Evolutionary conservation across 2,888 invertebrate genomes (phyloP).

Genomic region (Drosophila hamatofila): DNA sequence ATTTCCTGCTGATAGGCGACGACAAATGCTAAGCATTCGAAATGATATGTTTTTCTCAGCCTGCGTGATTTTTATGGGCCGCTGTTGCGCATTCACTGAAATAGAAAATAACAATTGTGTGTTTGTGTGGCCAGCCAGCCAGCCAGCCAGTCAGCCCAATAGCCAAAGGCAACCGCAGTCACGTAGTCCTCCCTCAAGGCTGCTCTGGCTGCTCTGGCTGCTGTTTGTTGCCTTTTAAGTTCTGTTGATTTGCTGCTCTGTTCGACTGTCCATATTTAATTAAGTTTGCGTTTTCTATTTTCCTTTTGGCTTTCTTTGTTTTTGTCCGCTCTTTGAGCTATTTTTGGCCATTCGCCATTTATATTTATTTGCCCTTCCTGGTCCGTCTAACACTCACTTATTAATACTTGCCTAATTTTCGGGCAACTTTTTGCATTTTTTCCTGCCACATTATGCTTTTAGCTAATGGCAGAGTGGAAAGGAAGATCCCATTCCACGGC

Average conservation of each 20-base stretch:
- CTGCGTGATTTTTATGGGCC: slow-evolving; percentile 64
- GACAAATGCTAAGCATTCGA: slow-evolving; percentile 43
- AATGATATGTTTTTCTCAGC: slow-evolving; percentile 17
- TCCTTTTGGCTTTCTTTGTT: background rate
- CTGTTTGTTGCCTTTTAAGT: slow-evolving; percentile 33
- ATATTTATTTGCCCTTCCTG: slow-evolving; percentile 22
- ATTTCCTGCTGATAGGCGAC: slow-evolving; percentile 65
- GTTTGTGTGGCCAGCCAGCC: background rate
- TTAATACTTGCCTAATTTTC: slow-evolving; percentile 42
- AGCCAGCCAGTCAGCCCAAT: background rate
- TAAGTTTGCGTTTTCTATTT: slow-evolving; percentile 35
- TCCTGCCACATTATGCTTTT: slow-evolving; percentile 22
- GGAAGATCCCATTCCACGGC: background rate
- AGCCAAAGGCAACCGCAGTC: slow-evolving; percentile 1
- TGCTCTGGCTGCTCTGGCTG: background rate
- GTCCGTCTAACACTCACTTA: slow-evolving; percentile 16
- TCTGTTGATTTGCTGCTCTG: slow-evolving; percentile 26
- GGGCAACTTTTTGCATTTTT: slow-evolving; percentile 3
- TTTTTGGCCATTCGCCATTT: slow-evolving; percentile 41
- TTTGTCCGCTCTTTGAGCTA: slow-evolving; percentile 21
- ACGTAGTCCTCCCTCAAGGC: background rate
- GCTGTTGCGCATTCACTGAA: slow-evolving; percentile 61
- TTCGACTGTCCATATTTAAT: slow-evolving; percentile 47
- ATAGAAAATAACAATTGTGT: slow-evolving; percentile 56
- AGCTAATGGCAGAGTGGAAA: slow-evolving; percentile 5